phyloP scores from a whole-genome alignment of 1,140 invertebrate species.

The Cotesia typhae region DNA sequence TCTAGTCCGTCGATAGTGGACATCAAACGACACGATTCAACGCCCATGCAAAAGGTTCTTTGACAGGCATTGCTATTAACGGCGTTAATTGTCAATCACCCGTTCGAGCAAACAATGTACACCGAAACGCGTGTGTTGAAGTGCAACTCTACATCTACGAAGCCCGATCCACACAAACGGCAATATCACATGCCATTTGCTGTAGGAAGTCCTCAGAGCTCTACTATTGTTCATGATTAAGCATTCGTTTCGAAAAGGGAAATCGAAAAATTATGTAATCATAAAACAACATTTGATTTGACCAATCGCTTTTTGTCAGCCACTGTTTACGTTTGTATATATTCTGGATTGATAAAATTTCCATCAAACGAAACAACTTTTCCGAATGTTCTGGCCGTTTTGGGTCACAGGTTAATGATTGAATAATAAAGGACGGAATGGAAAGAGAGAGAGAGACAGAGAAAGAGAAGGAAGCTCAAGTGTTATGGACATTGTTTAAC shows the following conservation, averaged over 20 bases:
- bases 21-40: conserved; percentile 4
- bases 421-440: no score
- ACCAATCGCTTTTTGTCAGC: neutral
- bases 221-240: conserved; percentile 18
- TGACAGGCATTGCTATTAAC: conserved; percentile 53
- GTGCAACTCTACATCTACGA: conserved; percentile 5
- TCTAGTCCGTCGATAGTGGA: conserved; percentile 19
- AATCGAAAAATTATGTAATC: conserved; percentile 21
- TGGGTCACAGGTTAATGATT: no score
- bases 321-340: no score
- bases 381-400: no score
- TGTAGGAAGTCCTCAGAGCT: conserved; percentile 13
- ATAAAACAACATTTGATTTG: neutral
- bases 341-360: no score
- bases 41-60: conserved; percentile 45
- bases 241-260: conserved; percentile 13
- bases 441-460: no score
- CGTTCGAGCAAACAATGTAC: conserved; percentile 52
- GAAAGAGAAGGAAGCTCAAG: no score
- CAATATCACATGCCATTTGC: conserved; percentile 19
- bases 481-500: neutral
- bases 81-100: conserved; percentile 61
- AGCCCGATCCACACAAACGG: neutral
- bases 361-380: no score
- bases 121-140: conserved; percentile 37